A percentile compares a stretch with the other conserved stretches of the same genome.
phyloP scores from a whole-genome alignment of 2,113 vertebrate species.

The Pomatostomus ruficeps region DNA sequence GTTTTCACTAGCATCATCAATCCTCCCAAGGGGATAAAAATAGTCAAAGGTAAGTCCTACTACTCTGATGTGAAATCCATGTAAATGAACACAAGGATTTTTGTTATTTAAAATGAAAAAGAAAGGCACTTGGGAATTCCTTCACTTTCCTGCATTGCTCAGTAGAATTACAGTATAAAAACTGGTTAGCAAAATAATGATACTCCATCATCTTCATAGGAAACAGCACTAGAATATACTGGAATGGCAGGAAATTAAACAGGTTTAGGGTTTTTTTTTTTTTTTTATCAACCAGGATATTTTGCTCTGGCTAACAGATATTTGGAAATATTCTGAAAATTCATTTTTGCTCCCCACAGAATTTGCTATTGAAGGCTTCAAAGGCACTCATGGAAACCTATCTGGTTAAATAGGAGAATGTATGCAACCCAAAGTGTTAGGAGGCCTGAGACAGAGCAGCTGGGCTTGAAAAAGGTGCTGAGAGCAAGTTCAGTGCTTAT shows the following conservation, averaged over 20 bases:
- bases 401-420: background rate
- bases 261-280: too few relatives aligned
- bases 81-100: background rate
- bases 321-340: background rate
- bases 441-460: background rate
- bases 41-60: background rate
- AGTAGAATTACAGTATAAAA: background rate
- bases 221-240: background rate
- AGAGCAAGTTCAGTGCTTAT: background rate
- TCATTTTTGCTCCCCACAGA: background rate
- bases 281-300: background rate
- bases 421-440: background rate
- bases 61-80: background rate
- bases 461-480: background rate
- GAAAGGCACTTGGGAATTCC: background rate
- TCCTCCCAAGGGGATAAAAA: background rate
- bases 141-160: background rate
- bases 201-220: background rate
- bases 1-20: background rate
- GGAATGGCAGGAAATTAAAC: background rate
- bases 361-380: background rate
- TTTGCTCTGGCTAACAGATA: background rate
- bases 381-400: background rate
- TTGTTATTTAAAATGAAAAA: background rate
- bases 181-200: background rate